Evolutionary conservation across 1,140 invertebrate species (phyloP).

Genomic region (Lasioglossum baleicum): DNA sequence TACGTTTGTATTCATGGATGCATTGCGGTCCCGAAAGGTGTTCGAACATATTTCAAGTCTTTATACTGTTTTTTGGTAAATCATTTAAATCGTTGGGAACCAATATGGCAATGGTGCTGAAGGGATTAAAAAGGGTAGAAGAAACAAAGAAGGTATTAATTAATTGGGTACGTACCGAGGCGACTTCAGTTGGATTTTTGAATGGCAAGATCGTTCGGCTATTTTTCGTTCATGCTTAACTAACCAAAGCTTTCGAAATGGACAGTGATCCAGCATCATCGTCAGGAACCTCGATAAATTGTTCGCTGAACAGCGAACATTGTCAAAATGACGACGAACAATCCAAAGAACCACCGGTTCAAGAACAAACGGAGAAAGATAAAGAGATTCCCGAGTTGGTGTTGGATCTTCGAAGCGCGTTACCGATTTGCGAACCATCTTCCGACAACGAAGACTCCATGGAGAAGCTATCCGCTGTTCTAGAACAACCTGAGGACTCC

Average conservation of each 20-base stretch:
- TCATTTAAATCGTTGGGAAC: too few species aligned
- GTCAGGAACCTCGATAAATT: conserved; percentile 26
- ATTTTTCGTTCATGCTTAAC: neutral
- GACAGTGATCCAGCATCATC: conserved; percentile 16
- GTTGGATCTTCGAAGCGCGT: conserved; percentile 38
- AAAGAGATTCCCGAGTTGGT: conserved; percentile 14
- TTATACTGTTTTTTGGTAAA: too few species aligned
- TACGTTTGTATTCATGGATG: too few species aligned
- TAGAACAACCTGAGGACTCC: conserved; percentile 53
- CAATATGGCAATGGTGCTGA: neutral
- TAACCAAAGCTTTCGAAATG: conserved; percentile 2
- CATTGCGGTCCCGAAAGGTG: too few species aligned
- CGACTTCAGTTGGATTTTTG: conserved; percentile 20
- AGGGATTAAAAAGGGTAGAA: too few species aligned
- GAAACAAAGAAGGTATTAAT: conserved; percentile 13
- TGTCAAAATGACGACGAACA: conserved; percentile 22
- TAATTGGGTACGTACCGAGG: neutral
- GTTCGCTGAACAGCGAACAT: conserved; percentile 22
- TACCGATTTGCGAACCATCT: neutral
- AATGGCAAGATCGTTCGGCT: neutral
- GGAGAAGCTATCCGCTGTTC: conserved; percentile 51
- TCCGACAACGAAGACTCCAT: conserved; percentile 38
- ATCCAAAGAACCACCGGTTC: conserved; percentile 9
- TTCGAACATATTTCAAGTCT: too few species aligned
- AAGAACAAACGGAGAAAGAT: neutral